Conservation (phyloP, 2,888 invertebrate genomes). For the Pinctada fucata region DNA sequence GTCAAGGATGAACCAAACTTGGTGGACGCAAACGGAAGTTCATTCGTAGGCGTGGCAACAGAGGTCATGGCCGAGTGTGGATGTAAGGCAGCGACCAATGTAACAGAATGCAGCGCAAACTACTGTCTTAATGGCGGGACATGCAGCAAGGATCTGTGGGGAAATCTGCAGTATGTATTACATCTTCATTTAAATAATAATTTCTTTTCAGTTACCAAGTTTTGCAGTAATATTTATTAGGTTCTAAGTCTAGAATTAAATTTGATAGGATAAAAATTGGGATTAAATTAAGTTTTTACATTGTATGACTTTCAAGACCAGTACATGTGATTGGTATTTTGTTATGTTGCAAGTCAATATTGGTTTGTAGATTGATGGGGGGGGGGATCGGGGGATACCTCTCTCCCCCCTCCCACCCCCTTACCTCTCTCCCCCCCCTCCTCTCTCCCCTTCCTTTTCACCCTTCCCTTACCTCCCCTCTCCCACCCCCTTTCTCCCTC, state of each 20-base stretch:
- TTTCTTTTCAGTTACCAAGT: not conserved
- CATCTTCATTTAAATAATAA: not conserved
- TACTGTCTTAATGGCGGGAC: slow-evolving; percentile 95
- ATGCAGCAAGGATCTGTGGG: slow-evolving; percentile 81
- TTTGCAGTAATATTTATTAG: not conserved
- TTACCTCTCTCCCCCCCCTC: too few relatives aligned
- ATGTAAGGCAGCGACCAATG: slow-evolving; percentile 81
- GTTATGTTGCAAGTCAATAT: too few relatives aligned
- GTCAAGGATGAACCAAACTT: slow-evolving; percentile 79
- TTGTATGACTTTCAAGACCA: too few relatives aligned
- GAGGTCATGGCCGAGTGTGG: slow-evolving; percentile 90
- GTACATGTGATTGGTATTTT: too few relatives aligned
- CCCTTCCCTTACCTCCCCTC: too few relatives aligned
- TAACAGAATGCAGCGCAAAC: slow-evolving; percentile 86
- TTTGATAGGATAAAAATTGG: too few relatives aligned
- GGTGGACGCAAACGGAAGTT: slow-evolving; percentile 97
- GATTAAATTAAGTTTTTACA: too few relatives aligned
- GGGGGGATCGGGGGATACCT: not conserved
- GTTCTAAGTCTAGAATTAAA: not conserved
- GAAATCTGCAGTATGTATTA: slow-evolving; percentile 58
- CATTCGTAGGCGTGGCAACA: slow-evolving; percentile 95
- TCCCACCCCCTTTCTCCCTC: too few relatives aligned
- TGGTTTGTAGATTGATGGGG: not conserved
- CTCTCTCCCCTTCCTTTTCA: too few relatives aligned
- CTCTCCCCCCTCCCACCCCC: too few relatives aligned